Base-by-base conservation (phyloP, 2,113 vertebrate species). In the Callipepla californica region DNA sequence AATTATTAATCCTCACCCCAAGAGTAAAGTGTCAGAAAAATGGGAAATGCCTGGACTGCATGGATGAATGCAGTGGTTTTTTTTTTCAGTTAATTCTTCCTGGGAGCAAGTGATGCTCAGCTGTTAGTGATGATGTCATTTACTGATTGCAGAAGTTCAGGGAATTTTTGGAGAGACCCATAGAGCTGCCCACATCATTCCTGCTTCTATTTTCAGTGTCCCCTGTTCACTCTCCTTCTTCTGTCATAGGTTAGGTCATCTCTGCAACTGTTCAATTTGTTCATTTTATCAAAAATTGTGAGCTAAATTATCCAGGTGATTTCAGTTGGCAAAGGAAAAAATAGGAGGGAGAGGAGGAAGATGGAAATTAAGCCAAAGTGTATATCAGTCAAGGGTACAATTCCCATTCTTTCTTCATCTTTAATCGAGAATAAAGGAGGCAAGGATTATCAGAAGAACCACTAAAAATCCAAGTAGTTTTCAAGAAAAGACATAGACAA, bases 391-490 rank as follows among this genome's bases (percentile, higher is more conserved):
- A 96, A 93, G 85, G 94, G 61, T 89, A 94, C 78, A 93, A 26
- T 97, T 97, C 53, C 89, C 5, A 8, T 38, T 59, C 69, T 95
- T 96, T 68, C 86, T 96, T 97, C 93, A 87, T 93, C 79, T 97
- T 97, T 96, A 95, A 97, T 97, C 97, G 96, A 93, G 95, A 96
- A 61, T 91, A 84, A 96, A 96, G 80, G 79, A 96, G 83, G 77
- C 62, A 94, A 95, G 80, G 82, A 92, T 97, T 95, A 94, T 96
- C 87, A 95, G 68, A 96, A 96, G 70, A 92, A 59, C 72, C 61
- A 89, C 94, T 97, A 96, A 91, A 95, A 80, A 93, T 58, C 85
- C 79, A 95, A 95, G 91, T 85, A 94, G 85, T 90, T 96, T 85
- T 96, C 87, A 87, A 91, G 89, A 84, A 83, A 96, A 94, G 93